Conservation (phyloP, 2,113 vertebrate species). For the Mohoua ochrocephala region DNA sequence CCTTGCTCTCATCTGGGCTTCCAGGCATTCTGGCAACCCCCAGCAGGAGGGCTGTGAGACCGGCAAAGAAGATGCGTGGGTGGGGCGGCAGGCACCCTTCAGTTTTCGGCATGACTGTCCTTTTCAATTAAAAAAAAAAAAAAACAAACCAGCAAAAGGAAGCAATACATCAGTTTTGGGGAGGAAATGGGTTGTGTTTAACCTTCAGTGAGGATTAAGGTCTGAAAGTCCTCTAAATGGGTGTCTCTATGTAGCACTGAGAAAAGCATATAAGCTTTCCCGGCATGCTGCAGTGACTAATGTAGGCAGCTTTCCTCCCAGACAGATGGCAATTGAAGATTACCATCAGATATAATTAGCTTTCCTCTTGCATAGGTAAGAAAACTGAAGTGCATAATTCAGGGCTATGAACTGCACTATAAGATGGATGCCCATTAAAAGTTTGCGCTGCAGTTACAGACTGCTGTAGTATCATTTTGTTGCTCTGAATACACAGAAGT, state of each 20-base stretch:
- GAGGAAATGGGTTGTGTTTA: neutral
- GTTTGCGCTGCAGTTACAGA: neutral
- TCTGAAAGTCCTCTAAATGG: neutral
- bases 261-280: neutral
- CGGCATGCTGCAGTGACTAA: neutral
- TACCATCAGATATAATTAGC: constrained; percentile 10
- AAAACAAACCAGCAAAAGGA: neutral
- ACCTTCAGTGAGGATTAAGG: neutral
- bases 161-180: neutral
- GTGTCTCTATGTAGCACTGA: neutral
- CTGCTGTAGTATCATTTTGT: neutral
- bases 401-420: neutral
- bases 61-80: rapidly evolving
- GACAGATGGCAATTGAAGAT: constrained; percentile 47
- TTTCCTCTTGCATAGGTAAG: neutral
- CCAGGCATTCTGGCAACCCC: neutral
- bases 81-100: neutral
- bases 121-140: neutral
- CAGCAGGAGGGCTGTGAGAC: neutral
- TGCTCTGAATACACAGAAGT: neutral
- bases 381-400: neutral
- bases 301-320: constrained; percentile 25
- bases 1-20: neutral
- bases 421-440: neutral
- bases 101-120: neutral